Conservation (phyloP, 2,888 invertebrate species). For the Apomyelois bistriatella region DNA sequence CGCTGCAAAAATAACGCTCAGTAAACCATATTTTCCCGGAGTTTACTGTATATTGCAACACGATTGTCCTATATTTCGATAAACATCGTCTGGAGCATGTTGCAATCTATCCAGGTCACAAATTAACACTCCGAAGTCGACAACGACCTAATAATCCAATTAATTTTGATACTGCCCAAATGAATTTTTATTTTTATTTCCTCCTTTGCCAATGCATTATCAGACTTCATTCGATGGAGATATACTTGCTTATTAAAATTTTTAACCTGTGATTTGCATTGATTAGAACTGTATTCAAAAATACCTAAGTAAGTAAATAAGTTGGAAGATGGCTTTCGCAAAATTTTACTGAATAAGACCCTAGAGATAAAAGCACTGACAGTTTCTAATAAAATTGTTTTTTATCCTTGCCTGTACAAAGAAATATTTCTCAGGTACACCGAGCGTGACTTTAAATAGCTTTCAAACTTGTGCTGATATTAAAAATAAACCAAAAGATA, state of each 20-base stretch:
- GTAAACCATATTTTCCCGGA: constrained; percentile 26
- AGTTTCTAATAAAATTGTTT: neutral
- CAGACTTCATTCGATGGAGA: neutral
- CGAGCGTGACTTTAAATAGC: neutral
- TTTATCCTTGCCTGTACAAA: neutral
- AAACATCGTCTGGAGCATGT: constrained; percentile 29
- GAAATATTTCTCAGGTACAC: neutral
- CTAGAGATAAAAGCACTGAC: neutral
- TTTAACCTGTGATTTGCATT: neutral
- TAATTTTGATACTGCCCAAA: constrained; percentile 13
- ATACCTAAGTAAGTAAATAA: no score
- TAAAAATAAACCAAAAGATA: neutral
- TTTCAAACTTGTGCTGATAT: neutral
- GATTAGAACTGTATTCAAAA: no score
- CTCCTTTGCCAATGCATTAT: neutral
- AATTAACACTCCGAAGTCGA: constrained; percentile 31
- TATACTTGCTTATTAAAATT: constrained; percentile 1
- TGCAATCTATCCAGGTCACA: constrained; percentile 48
- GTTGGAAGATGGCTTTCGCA: no score
- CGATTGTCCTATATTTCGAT: constrained; percentile 45
- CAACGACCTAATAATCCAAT: constrained; percentile 19
- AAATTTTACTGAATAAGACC: no score
- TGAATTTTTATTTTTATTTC: constrained; percentile 2
- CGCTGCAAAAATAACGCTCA: constrained; percentile 9
- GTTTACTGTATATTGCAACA: constrained; percentile 39